These are phyloP conservation scores for Sturnus vulgaris DNA, from an alignment of 2,113 vertebrate species.

Conservation along the genomic window DNA sequence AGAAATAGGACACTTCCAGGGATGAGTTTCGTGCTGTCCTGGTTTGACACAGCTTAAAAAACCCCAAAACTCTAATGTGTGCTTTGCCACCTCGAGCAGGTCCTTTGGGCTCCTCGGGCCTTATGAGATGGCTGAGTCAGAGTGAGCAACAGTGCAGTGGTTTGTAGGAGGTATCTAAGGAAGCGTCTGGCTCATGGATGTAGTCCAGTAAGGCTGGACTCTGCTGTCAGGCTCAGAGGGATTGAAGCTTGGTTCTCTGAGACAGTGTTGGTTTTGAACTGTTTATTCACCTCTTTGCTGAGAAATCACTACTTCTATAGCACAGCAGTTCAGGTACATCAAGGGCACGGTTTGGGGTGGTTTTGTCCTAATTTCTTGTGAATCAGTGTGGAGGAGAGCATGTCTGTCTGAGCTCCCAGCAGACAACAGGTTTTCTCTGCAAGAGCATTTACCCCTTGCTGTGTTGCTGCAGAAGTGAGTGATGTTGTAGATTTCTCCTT, in stretches of 20 bases:
- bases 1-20: background rate
- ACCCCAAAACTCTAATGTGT: background rate
- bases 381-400: background rate
- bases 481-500: background rate
- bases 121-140: background rate
- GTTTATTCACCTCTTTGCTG: background rate
- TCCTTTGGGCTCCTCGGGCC: background rate
- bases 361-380: background rate
- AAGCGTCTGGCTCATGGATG: background rate
- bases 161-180: background rate
- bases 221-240: background rate
- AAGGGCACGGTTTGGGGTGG: background rate
- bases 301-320: background rate
- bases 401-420: background rate
- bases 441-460: background rate
- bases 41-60: background rate
- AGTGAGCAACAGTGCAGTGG: background rate
- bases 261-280: background rate
- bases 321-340: background rate
- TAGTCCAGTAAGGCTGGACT: background rate
- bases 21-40: background rate
- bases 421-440: background rate
- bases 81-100: background rate
- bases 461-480: background rate
- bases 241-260: rapidly evolving